phyloP scores from a whole-genome alignment of 2,797 vertebrate genomes.

The Microcaecilia unicolor region DNA sequence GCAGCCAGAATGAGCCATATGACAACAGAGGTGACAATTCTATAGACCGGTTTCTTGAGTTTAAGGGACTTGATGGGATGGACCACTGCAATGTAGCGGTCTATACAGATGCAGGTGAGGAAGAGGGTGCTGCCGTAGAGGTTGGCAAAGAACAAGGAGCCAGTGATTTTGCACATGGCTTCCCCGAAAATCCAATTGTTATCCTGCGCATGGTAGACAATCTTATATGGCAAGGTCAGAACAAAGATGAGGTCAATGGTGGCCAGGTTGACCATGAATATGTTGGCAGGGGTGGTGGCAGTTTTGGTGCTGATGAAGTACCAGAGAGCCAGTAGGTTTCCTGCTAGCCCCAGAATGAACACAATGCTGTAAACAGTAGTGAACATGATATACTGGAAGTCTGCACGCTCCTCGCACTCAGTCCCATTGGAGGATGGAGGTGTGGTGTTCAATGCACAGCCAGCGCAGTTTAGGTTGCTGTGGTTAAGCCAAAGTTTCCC shows the following conservation, averaged over 20 bases:
- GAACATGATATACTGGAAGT: conserved; percentile 25
- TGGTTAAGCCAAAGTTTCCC: too few species aligned
- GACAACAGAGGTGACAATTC: not conserved
- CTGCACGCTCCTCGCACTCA: not conserved
- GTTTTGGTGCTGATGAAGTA: conserved; percentile 8
- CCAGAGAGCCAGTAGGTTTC: conserved; percentile 8
- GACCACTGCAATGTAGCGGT: conserved; percentile 20
- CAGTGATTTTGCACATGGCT: conserved; percentile 12
- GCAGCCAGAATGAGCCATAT: conserved; percentile 8
- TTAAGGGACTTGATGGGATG: conserved; percentile 4
- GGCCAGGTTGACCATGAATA: conserved; percentile 23
- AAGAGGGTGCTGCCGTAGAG: conserved; percentile 26
- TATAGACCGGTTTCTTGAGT: conserved; percentile 7
- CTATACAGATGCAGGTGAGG: conserved; percentile 21
- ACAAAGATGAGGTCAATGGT: conserved; percentile 15
- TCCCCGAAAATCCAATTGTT: conserved; percentile 25
- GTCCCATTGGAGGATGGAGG: not conserved
- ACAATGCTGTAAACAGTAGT: conserved; percentile 17
- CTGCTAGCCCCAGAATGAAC: conserved; percentile 9
- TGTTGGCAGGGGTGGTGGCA: conserved; percentile 1
- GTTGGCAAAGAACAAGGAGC: conserved; percentile 22
- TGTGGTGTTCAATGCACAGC: conserved; percentile 10
- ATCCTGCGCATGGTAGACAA: conserved; percentile 6
- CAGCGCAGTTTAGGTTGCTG: too few species aligned
- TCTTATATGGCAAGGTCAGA: conserved; percentile 11